A percentile compares a stretch with the other conserved stretches of the same genome.
phyloP scores from a whole-genome alignment of 2,888 invertebrate genomes.

The Ormia ochracea region DNA sequence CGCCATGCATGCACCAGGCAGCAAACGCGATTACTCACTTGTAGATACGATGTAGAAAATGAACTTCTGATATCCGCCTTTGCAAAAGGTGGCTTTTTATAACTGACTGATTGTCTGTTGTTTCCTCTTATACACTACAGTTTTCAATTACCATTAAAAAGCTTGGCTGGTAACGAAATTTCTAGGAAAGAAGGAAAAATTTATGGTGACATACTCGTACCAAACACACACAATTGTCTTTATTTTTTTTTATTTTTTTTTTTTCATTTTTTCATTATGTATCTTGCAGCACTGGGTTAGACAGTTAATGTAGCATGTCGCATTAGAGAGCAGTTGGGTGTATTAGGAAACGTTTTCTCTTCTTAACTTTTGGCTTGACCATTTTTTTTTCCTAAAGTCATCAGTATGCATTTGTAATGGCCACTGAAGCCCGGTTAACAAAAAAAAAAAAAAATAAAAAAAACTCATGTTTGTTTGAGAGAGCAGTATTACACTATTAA shows the following conservation, averaged over 20 bases:
- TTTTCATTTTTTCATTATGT: neutral
- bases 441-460: too few relatives aligned
- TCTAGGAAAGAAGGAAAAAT: constrained; percentile 9
- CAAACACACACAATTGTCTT: neutral
- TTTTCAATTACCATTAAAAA: constrained; percentile 43
- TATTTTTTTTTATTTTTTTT: neutral
- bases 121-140: neutral
- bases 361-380: neutral
- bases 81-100: constrained; percentile 22
- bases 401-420: constrained; percentile 25
- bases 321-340: constrained; percentile 35
- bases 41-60: constrained; percentile 11
- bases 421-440: constrained; percentile 39
- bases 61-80: constrained; percentile 40
- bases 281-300: constrained; percentile 28
- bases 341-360: constrained; percentile 37
- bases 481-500: neutral
- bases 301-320: constrained; percentile 46
- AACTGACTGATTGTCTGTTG: neutral
- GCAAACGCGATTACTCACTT: neutral
- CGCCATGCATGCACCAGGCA: constrained; percentile 22
- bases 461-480: constrained; percentile 23
- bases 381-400: neutral
- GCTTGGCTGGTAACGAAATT: constrained; percentile 34
- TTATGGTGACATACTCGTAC: constrained; percentile 27